Evolutionary conservation across 2,888 invertebrate genomes (phyloP).

Genomic region (Lithophane leautieri): DNA sequence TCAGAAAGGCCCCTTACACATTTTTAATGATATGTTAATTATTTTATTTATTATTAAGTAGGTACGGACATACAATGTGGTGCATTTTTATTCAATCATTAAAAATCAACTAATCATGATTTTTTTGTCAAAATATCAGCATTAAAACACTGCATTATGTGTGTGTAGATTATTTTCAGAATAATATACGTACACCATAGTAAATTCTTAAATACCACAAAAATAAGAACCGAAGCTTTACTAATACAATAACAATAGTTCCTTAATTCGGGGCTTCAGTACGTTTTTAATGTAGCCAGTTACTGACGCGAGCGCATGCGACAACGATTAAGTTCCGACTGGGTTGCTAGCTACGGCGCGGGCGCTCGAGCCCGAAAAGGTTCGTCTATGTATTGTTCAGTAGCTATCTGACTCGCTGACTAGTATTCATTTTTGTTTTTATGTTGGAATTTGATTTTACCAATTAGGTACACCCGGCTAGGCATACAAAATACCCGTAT

Average conservation of each 20-base stretch:
- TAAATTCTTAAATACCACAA: not conserved
- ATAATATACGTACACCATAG: not conserved
- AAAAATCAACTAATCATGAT: not conserved
- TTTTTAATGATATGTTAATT: not conserved
- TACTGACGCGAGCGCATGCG: too few relatives aligned
- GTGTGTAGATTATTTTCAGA: not conserved
- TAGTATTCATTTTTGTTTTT: too few relatives aligned
- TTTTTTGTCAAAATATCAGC: not conserved
- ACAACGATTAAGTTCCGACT: too few relatives aligned
- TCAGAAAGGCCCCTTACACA: not conserved
- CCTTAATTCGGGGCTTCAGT: not conserved
- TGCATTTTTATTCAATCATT: not conserved
- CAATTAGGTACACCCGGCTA: too few relatives aligned
- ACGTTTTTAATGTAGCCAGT: too few relatives aligned
- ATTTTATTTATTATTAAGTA: not conserved
- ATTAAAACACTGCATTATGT: not conserved
- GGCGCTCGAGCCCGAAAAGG: too few relatives aligned
- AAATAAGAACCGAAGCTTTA: not conserved
- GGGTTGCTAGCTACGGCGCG: too few relatives aligned
- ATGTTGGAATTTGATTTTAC: too few relatives aligned
- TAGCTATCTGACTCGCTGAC: too few relatives aligned
- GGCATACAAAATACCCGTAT: too few relatives aligned
- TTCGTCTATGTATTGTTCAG: too few relatives aligned
- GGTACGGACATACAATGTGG: not conserved
- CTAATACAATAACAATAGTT: not conserved